Evolutionary conservation across 2,888 invertebrate species (phyloP), one percentile per base, ranked within the genome.

Genomic region (Melolontha melolontha): DNA sequence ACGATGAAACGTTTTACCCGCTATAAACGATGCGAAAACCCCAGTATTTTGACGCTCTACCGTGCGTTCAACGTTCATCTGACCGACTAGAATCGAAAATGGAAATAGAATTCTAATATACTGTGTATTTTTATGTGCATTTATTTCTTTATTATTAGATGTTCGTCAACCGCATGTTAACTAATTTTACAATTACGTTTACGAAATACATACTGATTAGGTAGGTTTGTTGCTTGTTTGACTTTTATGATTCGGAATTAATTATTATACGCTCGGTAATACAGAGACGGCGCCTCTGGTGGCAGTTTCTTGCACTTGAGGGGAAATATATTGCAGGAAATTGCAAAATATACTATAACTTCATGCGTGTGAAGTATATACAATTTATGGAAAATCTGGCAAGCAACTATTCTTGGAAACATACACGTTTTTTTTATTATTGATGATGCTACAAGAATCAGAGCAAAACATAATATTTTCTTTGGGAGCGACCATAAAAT

Each of bases 71-170:
- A 59, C 59, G 34, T 66, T 59, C 22, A 57, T 41, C 59, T 66
- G 66, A 50, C 41, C 41, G 49, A 41, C 66, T 66, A 57, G 42
- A 57, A 49, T 66, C 59, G 66, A 66, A 66, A 66, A 66, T 66
- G 66, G 50, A 66, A 59, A 66, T 57, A 59, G 66, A 66, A 66
- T 66, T 66, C 66, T 57, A 66, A 66, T 62, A 62, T 47, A 49
- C 40, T 55, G 66, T 66, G 50, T 66, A 57, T 66, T 66, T 66
- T 66, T 66, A 66, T 66, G 66, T 66, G 59, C 66, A 59, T 66
- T 66, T 66, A 66, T 66, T 59, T 41, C 66, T 66, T 66, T 66
- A 66, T 66, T 66, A 62, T 62, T 62, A 47, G 59, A 59, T 50
- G 66, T 66, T 57, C 59, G 66, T 59, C 57, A 50, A 50, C 57